A percentile compares a stretch with the other conserved stretches of the same genome.
These are phyloP conservation scores for Apamea crenata DNA, from an alignment of 2,888 invertebrate genomes.

Conservation along the genomic window DNA sequence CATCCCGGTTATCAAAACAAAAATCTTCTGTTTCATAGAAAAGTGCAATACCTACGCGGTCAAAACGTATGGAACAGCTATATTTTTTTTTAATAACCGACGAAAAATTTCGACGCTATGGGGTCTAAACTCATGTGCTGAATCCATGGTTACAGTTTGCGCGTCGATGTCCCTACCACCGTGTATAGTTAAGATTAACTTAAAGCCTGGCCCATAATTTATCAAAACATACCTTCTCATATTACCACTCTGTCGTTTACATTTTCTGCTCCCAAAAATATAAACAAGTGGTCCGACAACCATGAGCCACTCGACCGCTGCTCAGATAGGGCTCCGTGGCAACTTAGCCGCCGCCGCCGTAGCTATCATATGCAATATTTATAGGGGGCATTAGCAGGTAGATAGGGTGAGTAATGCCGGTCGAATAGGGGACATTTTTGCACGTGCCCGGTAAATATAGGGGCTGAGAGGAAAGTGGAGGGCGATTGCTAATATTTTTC, in stretches of 20 bases:
- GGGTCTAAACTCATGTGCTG: too few relatives aligned
- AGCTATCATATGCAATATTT: constrained; percentile 86
- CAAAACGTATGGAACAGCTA: too few relatives aligned
- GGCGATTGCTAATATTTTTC: constrained; percentile 38
- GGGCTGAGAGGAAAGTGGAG: constrained; percentile 55
- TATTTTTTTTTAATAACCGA: too few relatives aligned
- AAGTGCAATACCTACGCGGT: too few relatives aligned
- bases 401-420: constrained; percentile 85
- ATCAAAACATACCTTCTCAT: constrained; percentile 6
- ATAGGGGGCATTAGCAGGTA: constrained; percentile 83
- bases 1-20: too few relatives aligned
- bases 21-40: too few relatives aligned
- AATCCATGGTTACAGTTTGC: too few relatives aligned
- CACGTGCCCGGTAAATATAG: constrained; percentile 71
- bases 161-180: too few relatives aligned
- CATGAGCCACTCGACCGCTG: constrained; percentile 53
- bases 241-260: constrained; percentile 2
- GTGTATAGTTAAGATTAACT: background rate
- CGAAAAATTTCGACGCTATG: too few relatives aligned
- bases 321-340: constrained; percentile 63
- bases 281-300: constrained; percentile 57
- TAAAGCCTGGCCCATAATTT: background rate
- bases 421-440: constrained; percentile 82
- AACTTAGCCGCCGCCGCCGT: constrained; percentile 33
- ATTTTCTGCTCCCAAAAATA: constrained; percentile 51